Evolutionary conservation across 2,888 invertebrate genomes (phyloP).

Genomic region (Phalera bucephala): DNA sequence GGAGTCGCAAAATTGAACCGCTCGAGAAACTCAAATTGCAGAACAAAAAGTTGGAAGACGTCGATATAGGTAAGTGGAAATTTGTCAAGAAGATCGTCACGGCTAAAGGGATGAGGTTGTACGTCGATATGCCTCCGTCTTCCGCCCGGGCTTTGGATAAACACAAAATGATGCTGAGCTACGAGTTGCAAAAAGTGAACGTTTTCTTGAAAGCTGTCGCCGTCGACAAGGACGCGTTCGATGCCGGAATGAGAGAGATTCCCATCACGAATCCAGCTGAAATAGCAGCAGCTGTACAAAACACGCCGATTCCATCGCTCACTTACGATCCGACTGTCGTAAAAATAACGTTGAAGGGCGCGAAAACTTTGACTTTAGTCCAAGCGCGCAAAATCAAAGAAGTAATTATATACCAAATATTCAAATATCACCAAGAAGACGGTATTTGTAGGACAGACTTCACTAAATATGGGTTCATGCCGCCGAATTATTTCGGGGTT

Average conservation of each 20-base stretch:
- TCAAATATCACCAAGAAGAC: slow-evolving; percentile 50
- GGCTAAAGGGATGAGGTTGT: slow-evolving; percentile 61
- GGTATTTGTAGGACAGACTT: slow-evolving; percentile 57
- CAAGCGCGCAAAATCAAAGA: slow-evolving; percentile 65
- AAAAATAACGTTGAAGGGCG: slow-evolving; percentile 56
- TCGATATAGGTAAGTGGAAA: slow-evolving; percentile 69
- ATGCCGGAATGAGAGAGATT: slow-evolving; percentile 52
- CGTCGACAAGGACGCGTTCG: slow-evolving; percentile 66
- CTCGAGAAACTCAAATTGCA: slow-evolving; percentile 63
- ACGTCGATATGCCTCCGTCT: slow-evolving; percentile 71
- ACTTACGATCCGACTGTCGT: slow-evolving; percentile 43
- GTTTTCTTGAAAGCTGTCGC: slow-evolving; percentile 67
- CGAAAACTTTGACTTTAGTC: slow-evolving; percentile 41
- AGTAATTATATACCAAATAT: slow-evolving; percentile 55
- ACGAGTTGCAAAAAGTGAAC: slow-evolving; percentile 69
- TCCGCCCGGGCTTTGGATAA: slow-evolving; percentile 61
- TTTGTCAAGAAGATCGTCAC: slow-evolving; percentile 64
- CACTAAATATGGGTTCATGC: slow-evolving; percentile 56
- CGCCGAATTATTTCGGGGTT: slow-evolving; percentile 58
- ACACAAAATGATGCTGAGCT: slow-evolving; percentile 64
- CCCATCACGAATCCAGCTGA: slow-evolving; percentile 31
- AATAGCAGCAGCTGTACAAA: slow-evolving; percentile 35
- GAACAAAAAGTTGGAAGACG: slow-evolving; percentile 51
- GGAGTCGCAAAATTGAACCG: slow-evolving; percentile 53
- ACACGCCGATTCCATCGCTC: slow-evolving; percentile 54